Evolutionary conservation across 2,113 vertebrate genomes (phyloP).

Genomic region (Hemiprocne comata): DNA sequence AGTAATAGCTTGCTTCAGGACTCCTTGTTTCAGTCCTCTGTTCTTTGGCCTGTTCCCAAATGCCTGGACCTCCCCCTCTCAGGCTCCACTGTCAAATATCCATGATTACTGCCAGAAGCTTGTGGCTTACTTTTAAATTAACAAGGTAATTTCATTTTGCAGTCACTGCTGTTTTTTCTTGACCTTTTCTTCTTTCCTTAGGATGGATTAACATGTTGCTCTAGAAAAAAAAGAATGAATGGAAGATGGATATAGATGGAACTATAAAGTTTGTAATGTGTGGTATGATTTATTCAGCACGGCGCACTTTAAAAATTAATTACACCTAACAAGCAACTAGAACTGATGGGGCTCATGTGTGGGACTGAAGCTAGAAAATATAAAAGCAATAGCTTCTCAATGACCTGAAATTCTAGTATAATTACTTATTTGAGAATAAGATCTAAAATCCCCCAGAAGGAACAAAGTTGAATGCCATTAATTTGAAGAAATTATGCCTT

Average conservation of each 20-base stretch:
- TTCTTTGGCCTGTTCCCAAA: not conserved
- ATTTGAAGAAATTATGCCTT: slow-evolving; percentile 56
- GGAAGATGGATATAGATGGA: slow-evolving; percentile 16
- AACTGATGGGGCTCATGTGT: slow-evolving; percentile 11
- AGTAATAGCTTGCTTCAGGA: not conserved
- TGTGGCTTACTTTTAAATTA: slow-evolving; percentile 1
- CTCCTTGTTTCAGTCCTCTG: not conserved
- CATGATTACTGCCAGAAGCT: not conserved
- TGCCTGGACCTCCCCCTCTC: not conserved
- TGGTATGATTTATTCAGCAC: not conserved
- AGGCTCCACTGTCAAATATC: not conserved
- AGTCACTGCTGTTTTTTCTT: not conserved
- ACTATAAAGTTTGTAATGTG: not conserved
- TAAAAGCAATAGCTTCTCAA: slow-evolving; percentile 24
- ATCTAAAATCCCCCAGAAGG: not conserved
- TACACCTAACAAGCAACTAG: not conserved
- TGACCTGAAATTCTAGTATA: slow-evolving; percentile 41
- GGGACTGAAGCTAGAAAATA: slow-evolving; percentile 8
- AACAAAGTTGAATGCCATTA: slow-evolving; percentile 5
- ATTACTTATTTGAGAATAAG: not conserved
- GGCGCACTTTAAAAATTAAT: slow-evolving; percentile 11
- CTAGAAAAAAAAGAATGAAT: not conserved
- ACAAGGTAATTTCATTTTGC: not conserved
- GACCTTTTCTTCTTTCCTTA: not conserved
- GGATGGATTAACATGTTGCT: not conserved